Percentiles rank a stretch among this genome's conserved stretches.
Conservation (phyloP, 2,797 vertebrate species). For the Synanceia verrucosa region DNA sequence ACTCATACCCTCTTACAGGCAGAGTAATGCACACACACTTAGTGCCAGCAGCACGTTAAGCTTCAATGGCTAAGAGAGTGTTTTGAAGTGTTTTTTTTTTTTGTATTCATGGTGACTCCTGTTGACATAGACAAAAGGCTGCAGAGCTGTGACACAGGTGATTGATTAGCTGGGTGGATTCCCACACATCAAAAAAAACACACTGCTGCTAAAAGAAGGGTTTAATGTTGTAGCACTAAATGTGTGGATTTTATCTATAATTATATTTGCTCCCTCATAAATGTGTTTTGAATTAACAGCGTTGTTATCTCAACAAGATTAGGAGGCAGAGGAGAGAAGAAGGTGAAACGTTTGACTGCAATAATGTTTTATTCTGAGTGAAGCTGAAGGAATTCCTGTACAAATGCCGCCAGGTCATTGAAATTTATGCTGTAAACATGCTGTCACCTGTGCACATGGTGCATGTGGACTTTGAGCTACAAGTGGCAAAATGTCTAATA, state of each 20-base stretch:
- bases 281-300: background rate
- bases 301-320: background rate
- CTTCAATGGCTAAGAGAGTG: slow-evolving; percentile 26
- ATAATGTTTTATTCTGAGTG: background rate
- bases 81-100: slow-evolving; percentile 58
- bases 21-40: slow-evolving; percentile 23
- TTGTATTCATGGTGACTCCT: slow-evolving; percentile 50
- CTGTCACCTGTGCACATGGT: background rate
- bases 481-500: background rate
- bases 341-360: background rate
- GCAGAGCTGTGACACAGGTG: slow-evolving; percentile 42
- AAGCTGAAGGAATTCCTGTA: background rate
- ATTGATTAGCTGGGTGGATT: slow-evolving; percentile 54
- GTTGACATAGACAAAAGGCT: slow-evolving; percentile 50
- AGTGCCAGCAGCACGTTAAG: slow-evolving; percentile 29
- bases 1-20: slow-evolving; percentile 11
- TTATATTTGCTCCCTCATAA: background rate
- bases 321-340: background rate
- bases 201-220: background rate
- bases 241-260: background rate
- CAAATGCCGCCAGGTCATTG: slow-evolving; percentile 3
- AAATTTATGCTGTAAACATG: slow-evolving; percentile 6
- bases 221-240: background rate
- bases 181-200: slow-evolving; percentile 50
- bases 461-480: background rate